Base-by-base conservation (phyloP, 1,140 invertebrate species). In the Gerris buenoi region DNA sequence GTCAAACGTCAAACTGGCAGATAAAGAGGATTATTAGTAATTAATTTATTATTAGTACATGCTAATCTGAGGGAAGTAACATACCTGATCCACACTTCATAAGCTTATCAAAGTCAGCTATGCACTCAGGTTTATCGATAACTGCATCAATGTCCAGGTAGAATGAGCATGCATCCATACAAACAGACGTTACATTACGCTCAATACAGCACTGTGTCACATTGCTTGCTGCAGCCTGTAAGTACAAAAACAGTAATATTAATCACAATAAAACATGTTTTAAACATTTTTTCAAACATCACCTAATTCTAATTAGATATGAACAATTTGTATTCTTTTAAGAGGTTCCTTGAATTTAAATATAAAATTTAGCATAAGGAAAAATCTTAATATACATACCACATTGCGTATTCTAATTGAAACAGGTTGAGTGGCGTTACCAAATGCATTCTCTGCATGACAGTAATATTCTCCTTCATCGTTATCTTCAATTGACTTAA, bases 401-500 rank as follows among this genome's bases (percentile, higher is more conserved):
- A 81, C 78, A 63, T 81, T 83, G 23, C 86, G 76, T 68, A 88
- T 81, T 60, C 86, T 75, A n/a, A 90, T 85, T 0, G 85, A 87
- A 0, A 89, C 85, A 0, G 85, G 83, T 62, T 84, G 81, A 0
- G 87, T 84, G 0, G 82, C 81, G 64, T 83, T 83, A 1, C 89
- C 88, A 70, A 89, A 88, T 0, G 86, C 83, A 75, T 91, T 91
- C 75, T 89, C 86, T 0, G 88, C 88, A 75, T 89, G 86, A 69
- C 88, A 91, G 76, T 83, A 90, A 75, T 90, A 91, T 63, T 88
- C 85, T 0, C 87, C 88, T 46, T 85, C 85, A 75, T 90, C 88
- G 46, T 80, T 75, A 65, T 85, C 83, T 23, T 81, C 77, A 67
- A 90, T 82, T 72, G 85, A 84, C 72, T 83, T 85, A 65, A 91